A percentile compares a stretch with the other conserved stretches of the same genome.
Evolutionary conservation across 1,140 invertebrate species (phyloP).

Genomic region (Sarcophaga bullata): DNA sequence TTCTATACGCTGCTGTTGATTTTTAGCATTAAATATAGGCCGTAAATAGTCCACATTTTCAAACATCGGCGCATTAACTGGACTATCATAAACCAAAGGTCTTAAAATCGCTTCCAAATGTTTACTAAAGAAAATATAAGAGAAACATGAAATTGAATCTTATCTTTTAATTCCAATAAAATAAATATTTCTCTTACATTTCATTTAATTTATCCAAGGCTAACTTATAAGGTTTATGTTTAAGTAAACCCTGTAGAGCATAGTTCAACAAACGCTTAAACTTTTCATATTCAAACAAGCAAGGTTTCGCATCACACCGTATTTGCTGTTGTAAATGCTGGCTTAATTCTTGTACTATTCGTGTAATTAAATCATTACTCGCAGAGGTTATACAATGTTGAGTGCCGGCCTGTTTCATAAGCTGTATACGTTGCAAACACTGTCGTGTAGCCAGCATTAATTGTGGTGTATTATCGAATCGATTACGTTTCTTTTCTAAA

Average conservation of each 20-base stretch:
- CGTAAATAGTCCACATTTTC: conserved; percentile 53
- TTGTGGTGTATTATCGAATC: conserved; percentile 50
- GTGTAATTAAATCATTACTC: conserved; percentile 48
- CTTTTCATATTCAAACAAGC: conserved; percentile 62
- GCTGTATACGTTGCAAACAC: conserved; percentile 52
- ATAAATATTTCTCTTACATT: conserved; percentile 49
- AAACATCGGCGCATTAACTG: conserved; percentile 55
- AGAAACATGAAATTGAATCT: not conserved
- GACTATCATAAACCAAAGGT: conserved; percentile 58
- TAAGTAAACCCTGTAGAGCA: conserved; percentile 53
- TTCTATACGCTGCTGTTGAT: conserved; percentile 52
- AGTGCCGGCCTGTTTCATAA: conserved; percentile 49
- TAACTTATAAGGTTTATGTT: conserved; percentile 48
- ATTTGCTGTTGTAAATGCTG: conserved; percentile 50
- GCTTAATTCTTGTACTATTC: conserved; percentile 46
- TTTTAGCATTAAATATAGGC: conserved; percentile 51
- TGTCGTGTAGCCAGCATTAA: conserved; percentile 48
- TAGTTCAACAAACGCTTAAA: conserved; percentile 56
- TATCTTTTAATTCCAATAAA: not conserved
- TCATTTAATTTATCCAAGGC: conserved; percentile 49
- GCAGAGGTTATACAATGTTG: conserved; percentile 46
- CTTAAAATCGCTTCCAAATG: conserved; percentile 49
- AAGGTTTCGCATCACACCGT: conserved; percentile 52
- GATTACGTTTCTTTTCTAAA: conserved; percentile 58
- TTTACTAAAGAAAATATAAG: conserved; percentile 46